phyloP scores from a whole-genome alignment of 2,797 vertebrate species.

The Todus mexicanus region DNA sequence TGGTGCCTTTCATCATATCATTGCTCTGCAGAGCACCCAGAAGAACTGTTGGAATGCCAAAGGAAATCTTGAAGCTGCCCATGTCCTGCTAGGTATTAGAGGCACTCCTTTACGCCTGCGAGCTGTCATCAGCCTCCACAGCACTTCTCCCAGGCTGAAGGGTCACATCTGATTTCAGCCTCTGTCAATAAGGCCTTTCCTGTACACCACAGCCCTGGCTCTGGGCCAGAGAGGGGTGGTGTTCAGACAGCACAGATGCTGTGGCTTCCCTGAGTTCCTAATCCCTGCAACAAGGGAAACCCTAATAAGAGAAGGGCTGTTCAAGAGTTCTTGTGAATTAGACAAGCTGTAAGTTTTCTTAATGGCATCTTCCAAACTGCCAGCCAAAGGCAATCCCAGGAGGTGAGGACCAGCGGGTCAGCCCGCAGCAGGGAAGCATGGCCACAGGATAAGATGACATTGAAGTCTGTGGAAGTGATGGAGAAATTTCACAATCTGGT shows the following conservation, averaged over 20 bases:
- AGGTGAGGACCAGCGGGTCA: background rate
- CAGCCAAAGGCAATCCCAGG: background rate
- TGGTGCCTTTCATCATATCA: background rate
- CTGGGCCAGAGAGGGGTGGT: background rate
- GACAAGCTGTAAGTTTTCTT: background rate
- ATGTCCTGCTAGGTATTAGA: background rate
- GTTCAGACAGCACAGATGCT: rapidly evolving
- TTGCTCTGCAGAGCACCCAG: background rate
- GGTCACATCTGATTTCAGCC: background rate
- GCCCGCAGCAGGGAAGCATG: background rate
- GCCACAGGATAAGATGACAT: background rate
- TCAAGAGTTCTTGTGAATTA: background rate
- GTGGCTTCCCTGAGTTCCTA: rapidly evolving
- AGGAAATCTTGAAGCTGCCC: background rate
- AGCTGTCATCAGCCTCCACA: background rate
- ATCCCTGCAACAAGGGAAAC: background rate
- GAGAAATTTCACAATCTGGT: background rate
- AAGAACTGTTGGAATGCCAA: background rate
- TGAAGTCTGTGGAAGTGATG: background rate
- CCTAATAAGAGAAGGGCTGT: background rate
- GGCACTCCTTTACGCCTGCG: background rate
- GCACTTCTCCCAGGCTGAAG: background rate
- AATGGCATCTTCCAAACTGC: background rate
- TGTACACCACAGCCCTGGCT: background rate
- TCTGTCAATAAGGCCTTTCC: background rate